These are phyloP conservation scores for Ictalurus punctatus DNA, from an alignment of 2,113 vertebrate species.

Conservation along the genomic window DNA sequence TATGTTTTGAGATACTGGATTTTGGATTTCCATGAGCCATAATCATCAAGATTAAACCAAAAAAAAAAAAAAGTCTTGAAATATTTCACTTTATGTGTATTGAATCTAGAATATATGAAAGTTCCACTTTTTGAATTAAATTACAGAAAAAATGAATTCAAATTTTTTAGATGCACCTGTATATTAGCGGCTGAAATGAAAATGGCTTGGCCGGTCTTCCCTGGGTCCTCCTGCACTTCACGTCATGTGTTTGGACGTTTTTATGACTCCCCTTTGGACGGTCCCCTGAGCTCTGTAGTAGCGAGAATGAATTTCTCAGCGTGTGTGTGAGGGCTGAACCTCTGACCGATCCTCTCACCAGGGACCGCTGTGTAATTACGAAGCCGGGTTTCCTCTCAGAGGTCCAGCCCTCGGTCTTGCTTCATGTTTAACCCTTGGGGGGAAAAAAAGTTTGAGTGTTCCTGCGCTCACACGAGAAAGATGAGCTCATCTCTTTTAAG, in stretches of 20 bases:
- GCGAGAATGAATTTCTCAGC: conserved; percentile 33
- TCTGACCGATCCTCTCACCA: conserved; percentile 36
- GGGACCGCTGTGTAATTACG: conserved; percentile 4
- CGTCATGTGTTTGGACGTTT: conserved; percentile 33
- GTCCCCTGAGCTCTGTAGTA: conserved; percentile 4
- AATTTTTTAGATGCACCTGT: no score
- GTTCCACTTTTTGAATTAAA: background rate
- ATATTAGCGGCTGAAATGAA: background rate
- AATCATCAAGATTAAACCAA: no score
- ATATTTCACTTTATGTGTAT: no score
- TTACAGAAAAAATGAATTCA: no score
- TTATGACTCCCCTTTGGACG: conserved; percentile 29
- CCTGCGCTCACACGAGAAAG: conserved; percentile 21
- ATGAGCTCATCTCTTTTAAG: conserved; percentile 40
- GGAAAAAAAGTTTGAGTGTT: background rate
- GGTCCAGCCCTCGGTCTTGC: background rate
- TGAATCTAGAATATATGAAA: no score
- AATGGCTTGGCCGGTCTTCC: conserved; percentile 17
- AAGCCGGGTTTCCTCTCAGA: background rate
- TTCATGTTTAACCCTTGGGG: background rate
- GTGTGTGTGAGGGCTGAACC: conserved; percentile 13
- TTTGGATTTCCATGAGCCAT: no score
- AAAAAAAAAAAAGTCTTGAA: no score
- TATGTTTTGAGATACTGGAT: no score
- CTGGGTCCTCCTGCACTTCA: conserved; percentile 11